Conservation (phyloP, 2,888 invertebrate species). For the Vannuccia rotundouncinata region DNA sequence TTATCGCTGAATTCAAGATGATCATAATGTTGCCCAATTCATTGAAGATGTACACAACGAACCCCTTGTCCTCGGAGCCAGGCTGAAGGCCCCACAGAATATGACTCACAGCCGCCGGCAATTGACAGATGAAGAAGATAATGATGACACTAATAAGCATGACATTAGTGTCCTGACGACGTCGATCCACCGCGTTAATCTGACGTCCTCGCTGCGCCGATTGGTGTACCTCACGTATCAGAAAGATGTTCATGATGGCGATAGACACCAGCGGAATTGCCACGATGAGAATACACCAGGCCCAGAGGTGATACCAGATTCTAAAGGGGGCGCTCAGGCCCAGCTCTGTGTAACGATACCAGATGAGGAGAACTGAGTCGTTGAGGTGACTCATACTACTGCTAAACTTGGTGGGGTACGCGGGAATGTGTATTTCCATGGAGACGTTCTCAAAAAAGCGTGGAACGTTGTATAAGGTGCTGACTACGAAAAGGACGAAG, state of each 20-base stretch:
- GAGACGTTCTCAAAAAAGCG: slow-evolving; percentile 51
- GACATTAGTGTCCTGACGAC: slow-evolving; percentile 54
- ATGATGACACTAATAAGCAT: slow-evolving; percentile 56
- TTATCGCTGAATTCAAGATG: slow-evolving; percentile 54
- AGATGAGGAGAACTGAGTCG: slow-evolving; percentile 37
- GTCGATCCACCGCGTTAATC: slow-evolving; percentile 50
- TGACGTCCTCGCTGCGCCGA: slow-evolving; percentile 51
- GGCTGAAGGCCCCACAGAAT: slow-evolving; percentile 48
- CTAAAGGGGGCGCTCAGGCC: slow-evolving; percentile 43
- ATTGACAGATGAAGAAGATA: slow-evolving; percentile 55
- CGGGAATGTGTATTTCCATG: background rate
- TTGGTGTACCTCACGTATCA: slow-evolving; percentile 51
- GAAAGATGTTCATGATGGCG: slow-evolving; percentile 51
- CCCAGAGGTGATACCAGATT: slow-evolving; percentile 51
- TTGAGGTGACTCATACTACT: background rate
- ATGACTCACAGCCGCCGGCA: slow-evolving; percentile 54
- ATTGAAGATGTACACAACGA: slow-evolving; percentile 47
- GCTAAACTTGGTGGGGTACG: background rate
- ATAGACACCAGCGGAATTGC: slow-evolving; percentile 53
- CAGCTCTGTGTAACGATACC: slow-evolving; percentile 42
- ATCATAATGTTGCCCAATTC: slow-evolving; percentile 54
- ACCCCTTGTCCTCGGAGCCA: slow-evolving; percentile 54
- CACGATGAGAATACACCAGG: slow-evolving; percentile 53
- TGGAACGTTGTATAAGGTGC: slow-evolving; percentile 51
- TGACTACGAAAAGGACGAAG: slow-evolving; percentile 44